These are phyloP conservation scores for Bombus affinis DNA, from an alignment of 1,140 invertebrate genomes.

Conservation along the genomic window DNA sequence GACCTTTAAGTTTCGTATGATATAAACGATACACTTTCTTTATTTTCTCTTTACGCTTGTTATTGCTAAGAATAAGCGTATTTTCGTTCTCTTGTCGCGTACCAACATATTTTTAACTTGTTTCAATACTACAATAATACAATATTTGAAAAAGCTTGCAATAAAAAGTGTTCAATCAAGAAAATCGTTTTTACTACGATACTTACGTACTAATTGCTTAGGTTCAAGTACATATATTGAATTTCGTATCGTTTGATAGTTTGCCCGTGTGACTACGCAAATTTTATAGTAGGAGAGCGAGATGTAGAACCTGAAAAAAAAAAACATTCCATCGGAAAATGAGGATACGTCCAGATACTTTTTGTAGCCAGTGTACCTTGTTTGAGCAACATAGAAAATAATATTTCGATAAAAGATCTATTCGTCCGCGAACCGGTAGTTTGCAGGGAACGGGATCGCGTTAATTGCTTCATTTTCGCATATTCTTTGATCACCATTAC, in stretches of 20 bases:
- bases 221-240: no score
- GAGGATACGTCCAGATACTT: no score
- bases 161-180: not conserved
- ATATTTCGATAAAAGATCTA: not conserved
- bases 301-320: no score
- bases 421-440: not conserved
- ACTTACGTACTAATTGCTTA: no score
- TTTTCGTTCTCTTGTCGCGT: not conserved
- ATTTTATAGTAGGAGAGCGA: no score
- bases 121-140: not conserved
- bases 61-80: not conserved
- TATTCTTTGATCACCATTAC: not conserved
- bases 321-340: no score
- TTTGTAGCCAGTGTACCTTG: not conserved
- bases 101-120: not conserved
- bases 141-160: not conserved
- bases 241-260: no score
- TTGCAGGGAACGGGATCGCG: not conserved
- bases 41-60: not conserved
- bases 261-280: no score
- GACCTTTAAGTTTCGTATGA: conserved; percentile 14
- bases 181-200: no score
- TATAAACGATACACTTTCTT: not conserved
- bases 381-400: no score
- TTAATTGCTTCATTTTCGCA: not conserved